phyloP scores from a whole-genome alignment of 2,888 invertebrate species.

The Lochmaea capreae region DNA sequence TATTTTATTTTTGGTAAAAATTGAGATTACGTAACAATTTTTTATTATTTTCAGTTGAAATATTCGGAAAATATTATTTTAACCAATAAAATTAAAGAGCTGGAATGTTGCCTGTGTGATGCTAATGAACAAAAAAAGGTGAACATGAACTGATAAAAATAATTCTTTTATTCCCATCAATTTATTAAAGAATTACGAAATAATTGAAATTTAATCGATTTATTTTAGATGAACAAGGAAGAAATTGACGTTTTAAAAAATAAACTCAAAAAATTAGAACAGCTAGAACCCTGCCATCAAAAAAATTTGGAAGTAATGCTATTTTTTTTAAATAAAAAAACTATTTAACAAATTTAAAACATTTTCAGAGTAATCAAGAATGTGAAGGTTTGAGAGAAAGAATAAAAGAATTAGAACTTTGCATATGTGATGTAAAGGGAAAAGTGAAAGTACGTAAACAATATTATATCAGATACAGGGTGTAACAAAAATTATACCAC shows the following conservation, averaged over 20 bases:
- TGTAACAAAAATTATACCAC: no score
- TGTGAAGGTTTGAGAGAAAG: not conserved
- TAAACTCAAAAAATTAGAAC: not conserved
- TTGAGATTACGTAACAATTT: not conserved
- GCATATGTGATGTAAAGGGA: conserved; percentile 13
- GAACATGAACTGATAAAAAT: not conserved
- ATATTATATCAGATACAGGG: no score
- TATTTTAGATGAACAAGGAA: not conserved
- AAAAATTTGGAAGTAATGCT: not conserved
- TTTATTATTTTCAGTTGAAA: conserved; percentile 12
- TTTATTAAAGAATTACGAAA: no score
- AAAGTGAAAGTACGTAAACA: conserved; percentile 18
- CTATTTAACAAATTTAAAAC: not conserved
- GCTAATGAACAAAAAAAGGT: conserved; percentile 6
- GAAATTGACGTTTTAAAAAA: not conserved
- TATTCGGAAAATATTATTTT: conserved; percentile 29
- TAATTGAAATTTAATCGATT: no score
- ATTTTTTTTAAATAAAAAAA: not conserved
- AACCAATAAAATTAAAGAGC: conserved; percentile 16
- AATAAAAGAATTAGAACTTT: conserved; percentile 18
- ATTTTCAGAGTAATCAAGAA: not conserved
- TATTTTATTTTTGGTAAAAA: not conserved
- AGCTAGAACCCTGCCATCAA: not conserved
- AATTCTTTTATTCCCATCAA: no score
- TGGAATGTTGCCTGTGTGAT: conserved; percentile 10